These are phyloP conservation scores for Panagrolaimus sp. DNA, from an alignment of 1,140 invertebrate genomes.

Conservation along the genomic window DNA sequence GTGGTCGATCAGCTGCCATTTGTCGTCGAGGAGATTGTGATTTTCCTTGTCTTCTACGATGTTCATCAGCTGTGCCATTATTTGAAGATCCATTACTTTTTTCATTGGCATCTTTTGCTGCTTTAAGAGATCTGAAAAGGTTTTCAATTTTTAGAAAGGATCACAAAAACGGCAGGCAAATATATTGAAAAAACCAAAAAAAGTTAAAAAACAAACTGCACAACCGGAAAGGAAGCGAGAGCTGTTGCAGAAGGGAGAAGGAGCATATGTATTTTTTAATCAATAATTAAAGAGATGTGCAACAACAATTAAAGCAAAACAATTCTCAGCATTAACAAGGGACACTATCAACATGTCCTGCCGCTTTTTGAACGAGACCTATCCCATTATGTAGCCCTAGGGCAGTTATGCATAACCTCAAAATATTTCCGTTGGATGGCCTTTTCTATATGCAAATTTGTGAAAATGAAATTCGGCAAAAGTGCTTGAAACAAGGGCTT, in stretches of 20 bases:
- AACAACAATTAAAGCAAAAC: neutral
- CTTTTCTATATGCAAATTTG: too few relatives aligned
- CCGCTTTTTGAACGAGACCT: too few relatives aligned
- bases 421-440: too few relatives aligned
- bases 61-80: neutral
- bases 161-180: conserved; percentile 4
- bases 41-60: conserved; percentile 18
- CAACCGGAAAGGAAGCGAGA: neutral
- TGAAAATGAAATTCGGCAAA: too few relatives aligned
- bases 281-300: neutral
- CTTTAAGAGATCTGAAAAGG: neutral
- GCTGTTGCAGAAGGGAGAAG: neutral
- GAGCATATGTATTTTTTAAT: neutral
- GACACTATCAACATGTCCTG: too few relatives aligned
- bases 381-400: too few relatives aligned
- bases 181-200: neutral
- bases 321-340: too few relatives aligned
- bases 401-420: too few relatives aligned
- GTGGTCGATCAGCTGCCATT: neutral
- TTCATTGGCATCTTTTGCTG: neutral
- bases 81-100: neutral
- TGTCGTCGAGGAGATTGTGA: conserved; percentile 27
- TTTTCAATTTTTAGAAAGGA: neutral
- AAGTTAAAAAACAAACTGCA: neutral
- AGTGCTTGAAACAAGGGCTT: too few relatives aligned